Conservation (phyloP, 2,113 vertebrate species). For the Poecile atricapillus region DNA sequence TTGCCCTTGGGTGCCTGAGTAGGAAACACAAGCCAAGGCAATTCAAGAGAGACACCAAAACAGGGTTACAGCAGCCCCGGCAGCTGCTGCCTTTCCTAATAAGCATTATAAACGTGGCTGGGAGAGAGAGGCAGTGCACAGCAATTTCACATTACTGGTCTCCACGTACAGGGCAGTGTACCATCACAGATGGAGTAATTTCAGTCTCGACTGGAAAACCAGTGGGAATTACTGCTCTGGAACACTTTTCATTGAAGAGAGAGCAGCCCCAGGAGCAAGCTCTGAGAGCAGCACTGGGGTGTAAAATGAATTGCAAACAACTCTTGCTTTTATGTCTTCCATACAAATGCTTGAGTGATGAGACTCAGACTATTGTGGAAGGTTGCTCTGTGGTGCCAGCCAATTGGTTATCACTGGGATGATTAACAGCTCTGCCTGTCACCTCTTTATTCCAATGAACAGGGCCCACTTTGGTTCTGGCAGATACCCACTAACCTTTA, state of each 20-base stretch:
- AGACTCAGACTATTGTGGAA: neutral
- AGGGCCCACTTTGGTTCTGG: neutral
- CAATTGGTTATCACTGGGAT: neutral
- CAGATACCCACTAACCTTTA: neutral
- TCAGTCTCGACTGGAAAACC: conserved; percentile 10
- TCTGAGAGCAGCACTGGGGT: conserved; percentile 35
- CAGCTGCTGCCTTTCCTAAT: neutral
- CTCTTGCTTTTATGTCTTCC: conserved; percentile 40
- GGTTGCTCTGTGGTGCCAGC: neutral
- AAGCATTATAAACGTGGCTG: neutral
- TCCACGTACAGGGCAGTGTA: neutral
- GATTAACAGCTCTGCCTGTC: neutral
- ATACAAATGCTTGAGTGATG: conserved; percentile 1
- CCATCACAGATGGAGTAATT: neutral
- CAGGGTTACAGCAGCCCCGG: neutral
- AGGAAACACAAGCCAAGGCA: neutral
- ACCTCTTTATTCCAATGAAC: neutral
- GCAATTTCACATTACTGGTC: conserved; percentile 36
- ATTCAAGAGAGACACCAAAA: conserved; percentile 1
- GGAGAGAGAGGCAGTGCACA: neutral
- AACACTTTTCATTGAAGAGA: conserved; percentile 36
- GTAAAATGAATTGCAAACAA: conserved; percentile 64
- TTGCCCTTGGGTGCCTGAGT: conserved; percentile 35
- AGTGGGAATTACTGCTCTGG: conserved; percentile 28
- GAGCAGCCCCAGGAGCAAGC: conserved; percentile 10